These are phyloP conservation scores for Peribatodes rhomboidaria DNA, from an alignment of 2,888 invertebrate species.

Conservation along the genomic window DNA sequence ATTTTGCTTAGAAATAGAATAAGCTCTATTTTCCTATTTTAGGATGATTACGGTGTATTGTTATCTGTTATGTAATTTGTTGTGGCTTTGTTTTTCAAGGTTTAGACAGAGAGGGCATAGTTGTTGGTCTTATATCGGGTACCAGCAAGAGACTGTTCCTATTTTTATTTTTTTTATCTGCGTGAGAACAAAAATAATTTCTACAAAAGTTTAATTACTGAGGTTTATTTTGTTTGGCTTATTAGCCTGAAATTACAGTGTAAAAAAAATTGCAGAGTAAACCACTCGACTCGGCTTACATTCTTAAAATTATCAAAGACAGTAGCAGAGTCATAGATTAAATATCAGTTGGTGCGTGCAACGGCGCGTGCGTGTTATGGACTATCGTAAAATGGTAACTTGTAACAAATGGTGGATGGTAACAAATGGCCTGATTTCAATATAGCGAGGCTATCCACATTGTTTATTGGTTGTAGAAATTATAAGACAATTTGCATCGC, in stretches of 20 bases:
- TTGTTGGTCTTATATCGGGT: too few species aligned
- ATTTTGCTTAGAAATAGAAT: not conserved
- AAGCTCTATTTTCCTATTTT: conserved; percentile 12
- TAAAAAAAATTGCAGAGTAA: too few species aligned
- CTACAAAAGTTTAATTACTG: too few species aligned
- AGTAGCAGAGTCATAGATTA: not conserved
- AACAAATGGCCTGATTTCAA: conserved; percentile 37
- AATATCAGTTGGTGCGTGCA: not conserved
- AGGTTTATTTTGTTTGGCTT: too few species aligned
- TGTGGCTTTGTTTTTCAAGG: not conserved
- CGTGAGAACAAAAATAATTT: too few species aligned
- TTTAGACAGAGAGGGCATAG: too few species aligned
- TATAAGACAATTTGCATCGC: conserved; percentile 27
- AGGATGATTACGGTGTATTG: conserved; percentile 14
- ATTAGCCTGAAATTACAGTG: too few species aligned
- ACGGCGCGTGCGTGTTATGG: conserved; percentile 11
- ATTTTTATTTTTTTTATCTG: too few species aligned
- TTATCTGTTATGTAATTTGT: not conserved
- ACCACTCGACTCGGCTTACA: too few species aligned
- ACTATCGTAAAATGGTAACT: conserved; percentile 16
- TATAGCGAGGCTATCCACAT: conserved; percentile 32
- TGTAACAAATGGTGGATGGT: conserved; percentile 28
- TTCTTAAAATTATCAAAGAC: not conserved
- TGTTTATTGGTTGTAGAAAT: conserved; percentile 34
- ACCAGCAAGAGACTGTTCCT: too few species aligned